phyloP scores from a whole-genome alignment of 2,113 vertebrate genomes.

The Anser cygnoides region DNA sequence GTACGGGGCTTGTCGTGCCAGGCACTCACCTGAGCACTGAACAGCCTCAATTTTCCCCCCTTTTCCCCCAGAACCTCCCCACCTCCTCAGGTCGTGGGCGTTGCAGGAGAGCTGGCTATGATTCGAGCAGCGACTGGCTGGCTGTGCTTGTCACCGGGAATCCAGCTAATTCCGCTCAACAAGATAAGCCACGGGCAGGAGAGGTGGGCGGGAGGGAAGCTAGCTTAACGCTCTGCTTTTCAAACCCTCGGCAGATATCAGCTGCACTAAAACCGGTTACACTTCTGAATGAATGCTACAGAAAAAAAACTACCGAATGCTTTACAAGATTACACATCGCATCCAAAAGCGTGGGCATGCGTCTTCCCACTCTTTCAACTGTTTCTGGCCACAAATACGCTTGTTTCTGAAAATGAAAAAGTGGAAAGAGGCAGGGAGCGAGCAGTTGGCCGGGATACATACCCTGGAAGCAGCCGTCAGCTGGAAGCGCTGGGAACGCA shows the following conservation, averaged over 20 bases:
- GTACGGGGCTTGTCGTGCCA: not conserved
- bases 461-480: not conserved
- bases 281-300: slow-evolving; percentile 22
- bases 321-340: not conserved
- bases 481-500: not conserved
- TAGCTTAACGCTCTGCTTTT: slow-evolving; percentile 22
- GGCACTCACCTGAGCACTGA: not conserved
- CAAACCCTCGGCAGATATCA: not conserved
- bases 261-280: not conserved
- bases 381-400: not conserved
- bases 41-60: not conserved
- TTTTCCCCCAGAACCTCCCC: not conserved
- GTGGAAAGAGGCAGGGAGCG: not conserved
- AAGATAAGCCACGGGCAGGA: slow-evolving; percentile 62
- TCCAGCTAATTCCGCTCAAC: slow-evolving; percentile 73
- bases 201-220: not conserved
- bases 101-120: not conserved
- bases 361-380: not conserved
- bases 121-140: not conserved
- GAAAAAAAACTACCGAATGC: not conserved
- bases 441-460: not conserved
- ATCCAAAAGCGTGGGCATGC: not conserved
- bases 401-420: not conserved
- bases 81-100: not conserved
- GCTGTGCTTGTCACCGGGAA: slow-evolving; percentile 59